A percentile compares a stretch with the other conserved stretches of the same genome.
phyloP scores from a whole-genome alignment of 2,888 invertebrate species.

The Parasteatoda lunata region DNA sequence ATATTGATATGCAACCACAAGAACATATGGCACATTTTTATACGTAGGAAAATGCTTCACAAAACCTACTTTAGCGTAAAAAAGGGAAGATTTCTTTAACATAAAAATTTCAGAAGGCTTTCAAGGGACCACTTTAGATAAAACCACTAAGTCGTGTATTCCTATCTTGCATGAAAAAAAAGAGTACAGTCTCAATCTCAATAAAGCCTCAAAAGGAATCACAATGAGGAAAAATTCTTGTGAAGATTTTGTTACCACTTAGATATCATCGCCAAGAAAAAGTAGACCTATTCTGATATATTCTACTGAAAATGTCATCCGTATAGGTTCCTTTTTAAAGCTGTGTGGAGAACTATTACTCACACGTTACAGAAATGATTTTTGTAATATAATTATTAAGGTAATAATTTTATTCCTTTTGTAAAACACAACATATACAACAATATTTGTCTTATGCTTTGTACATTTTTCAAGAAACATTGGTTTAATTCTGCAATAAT shows the following conservation, averaged over 20 bases:
- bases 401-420: no score
- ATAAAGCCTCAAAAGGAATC: constrained; percentile 30
- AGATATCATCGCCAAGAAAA: constrained; percentile 24
- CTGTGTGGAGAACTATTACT: no score
- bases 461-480: no score
- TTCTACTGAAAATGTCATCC: no score
- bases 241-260: constrained; percentile 4
- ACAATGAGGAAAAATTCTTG: constrained; percentile 7
- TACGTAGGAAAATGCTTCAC: constrained; percentile 10
- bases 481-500: no score
- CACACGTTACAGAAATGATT: no score
- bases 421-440: no score
- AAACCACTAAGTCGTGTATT: constrained; percentile 51
- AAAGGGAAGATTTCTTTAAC: not conserved
- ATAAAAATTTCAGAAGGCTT: constrained; percentile 54
- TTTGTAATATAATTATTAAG: no score
- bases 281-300: not conserved
- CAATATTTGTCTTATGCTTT: no score
- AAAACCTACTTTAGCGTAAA: not conserved
- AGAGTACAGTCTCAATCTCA: constrained; percentile 61
- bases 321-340: no score
- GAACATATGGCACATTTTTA: constrained; percentile 33
- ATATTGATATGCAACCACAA: not conserved
- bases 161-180: constrained; percentile 24
- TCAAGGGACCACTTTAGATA: constrained; percentile 66